Conservation (phyloP, 2,113 vertebrate genomes). For the Larimichthys crocea region DNA sequence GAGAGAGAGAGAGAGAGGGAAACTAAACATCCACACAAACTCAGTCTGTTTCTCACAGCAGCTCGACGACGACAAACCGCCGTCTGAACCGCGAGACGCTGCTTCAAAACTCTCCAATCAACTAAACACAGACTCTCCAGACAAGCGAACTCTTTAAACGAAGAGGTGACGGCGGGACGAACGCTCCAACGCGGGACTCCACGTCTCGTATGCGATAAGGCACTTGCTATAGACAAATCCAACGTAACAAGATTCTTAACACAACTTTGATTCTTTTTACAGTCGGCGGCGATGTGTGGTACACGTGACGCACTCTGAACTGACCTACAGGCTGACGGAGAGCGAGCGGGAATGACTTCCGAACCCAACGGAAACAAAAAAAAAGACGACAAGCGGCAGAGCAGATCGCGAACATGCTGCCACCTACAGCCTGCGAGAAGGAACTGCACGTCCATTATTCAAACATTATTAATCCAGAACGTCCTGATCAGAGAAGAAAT, state of each 20-base stretch:
- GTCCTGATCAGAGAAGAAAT: conserved; percentile 46
- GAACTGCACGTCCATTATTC: conserved; percentile 64
- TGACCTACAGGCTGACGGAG: neutral
- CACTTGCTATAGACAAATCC: conserved; percentile 72
- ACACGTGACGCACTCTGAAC: conserved; percentile 30
- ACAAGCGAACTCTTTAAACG: too few relatives aligned
- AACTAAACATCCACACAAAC: conserved; percentile 3
- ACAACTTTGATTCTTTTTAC: conserved; percentile 42
- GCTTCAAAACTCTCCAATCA: neutral
- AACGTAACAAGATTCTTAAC: conserved; percentile 51
- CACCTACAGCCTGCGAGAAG: conserved; percentile 66
- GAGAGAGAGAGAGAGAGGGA: conserved; percentile 19
- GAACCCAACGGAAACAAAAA: conserved; percentile 38
- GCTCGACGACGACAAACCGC: conserved; percentile 15
- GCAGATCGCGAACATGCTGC: conserved; percentile 67
- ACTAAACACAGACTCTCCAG: conserved; percentile 11
- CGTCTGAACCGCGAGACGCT: neutral
- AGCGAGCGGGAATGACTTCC: conserved; percentile 52
- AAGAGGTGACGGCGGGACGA: too few relatives aligned
- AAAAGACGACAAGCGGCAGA: conserved; percentile 17
- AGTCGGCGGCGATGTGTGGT: conserved; percentile 44
- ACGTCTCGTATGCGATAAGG: conserved; percentile 69
- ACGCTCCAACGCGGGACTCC: too few relatives aligned
- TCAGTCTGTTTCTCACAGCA: conserved; percentile 4
- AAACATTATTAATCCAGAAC: conserved; percentile 45